Base-by-base conservation (phyloP, 2,113 vertebrate species). In the Chionomys nivalis region DNA sequence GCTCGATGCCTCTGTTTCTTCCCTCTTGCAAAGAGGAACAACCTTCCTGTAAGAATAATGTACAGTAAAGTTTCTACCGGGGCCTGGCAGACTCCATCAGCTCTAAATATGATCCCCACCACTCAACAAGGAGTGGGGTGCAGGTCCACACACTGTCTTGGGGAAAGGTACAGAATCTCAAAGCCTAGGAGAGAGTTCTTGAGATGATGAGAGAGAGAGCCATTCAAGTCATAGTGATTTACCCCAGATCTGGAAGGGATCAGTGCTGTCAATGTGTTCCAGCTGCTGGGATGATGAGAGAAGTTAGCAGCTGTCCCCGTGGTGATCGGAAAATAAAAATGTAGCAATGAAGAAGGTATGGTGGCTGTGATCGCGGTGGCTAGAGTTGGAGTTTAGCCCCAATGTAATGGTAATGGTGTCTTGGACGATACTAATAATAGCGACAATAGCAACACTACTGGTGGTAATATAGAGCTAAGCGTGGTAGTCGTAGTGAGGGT, bases 261-360 rank as follows among this genome's bases (percentile, higher is more conserved):
- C 28, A 6, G 47, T 33, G 36, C 87, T 83, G n/a, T 12, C n/a
- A 52, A 17, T 0, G 19, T 4, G 13, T 21, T 0, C 39, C 65
- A 1, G 0, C 16, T 24, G 31, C 0, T 0, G 2, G 21, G 0
- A 0, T 91, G 39, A 66, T 0, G 63, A 33, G 1, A 85, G 11
- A 73, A 16, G 63, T 24, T 7, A 44, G 39, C 33, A 19, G 47
- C 36, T 39, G 0, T 14, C 0, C 11, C 66, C 42, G 47, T 42
- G 0, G 36, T 7, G 75, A 58, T 0, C 0, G 47, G 91, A 86
- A 47, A 1, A 72, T 3, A 21, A 23, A 9, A 49, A 7, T 5
- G 24, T 4, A 49, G 33, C 3, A 6, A 4, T 31, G 3, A 0
- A 5, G 31, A 1, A 2, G 7, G 31, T 19, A 21, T 61, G 4